Conservation (phyloP, 2,797 vertebrate species). For the Oryzias sinensis region DNA sequence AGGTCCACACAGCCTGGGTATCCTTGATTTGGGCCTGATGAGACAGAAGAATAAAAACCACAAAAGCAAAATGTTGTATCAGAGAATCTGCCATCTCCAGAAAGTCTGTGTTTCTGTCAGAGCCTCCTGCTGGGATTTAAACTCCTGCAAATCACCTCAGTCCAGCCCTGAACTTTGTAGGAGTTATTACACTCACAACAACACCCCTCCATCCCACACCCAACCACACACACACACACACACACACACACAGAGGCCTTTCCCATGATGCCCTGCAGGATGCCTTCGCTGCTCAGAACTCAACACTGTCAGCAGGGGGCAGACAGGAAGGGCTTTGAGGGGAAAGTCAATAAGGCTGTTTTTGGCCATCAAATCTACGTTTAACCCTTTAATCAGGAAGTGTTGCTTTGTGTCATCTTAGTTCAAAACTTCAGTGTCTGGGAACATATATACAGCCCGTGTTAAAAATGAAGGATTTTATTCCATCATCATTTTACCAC, state of each 20-base stretch:
- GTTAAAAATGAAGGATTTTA: too few species aligned
- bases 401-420: too few species aligned
- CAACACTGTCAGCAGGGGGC: constrained; percentile 21
- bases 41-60: constrained; percentile 1
- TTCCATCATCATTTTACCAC: too few species aligned
- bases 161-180: constrained; percentile 16
- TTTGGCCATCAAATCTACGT: constrained; percentile 6
- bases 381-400: too few species aligned
- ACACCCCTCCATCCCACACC: too few species aligned
- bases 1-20: not conserved
- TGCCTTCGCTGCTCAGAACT: constrained; percentile 29
- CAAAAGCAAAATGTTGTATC: not conserved
- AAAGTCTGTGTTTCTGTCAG: not conserved
- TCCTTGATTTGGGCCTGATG: not conserved
- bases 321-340: constrained; percentile 28
- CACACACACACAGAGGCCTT: not conserved
- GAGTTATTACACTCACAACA: constrained; percentile 16
- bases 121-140: constrained; percentile 27
- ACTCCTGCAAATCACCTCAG: constrained; percentile 22
- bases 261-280: constrained; percentile 33
- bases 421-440: too few species aligned
- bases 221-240: too few species aligned
- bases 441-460: too few species aligned
- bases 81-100: not conserved
- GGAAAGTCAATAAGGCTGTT: constrained; percentile 13